These are phyloP conservation scores for Drosophila hydei DNA, from an alignment of 1,140 invertebrate species.

Conservation along the genomic window DNA sequence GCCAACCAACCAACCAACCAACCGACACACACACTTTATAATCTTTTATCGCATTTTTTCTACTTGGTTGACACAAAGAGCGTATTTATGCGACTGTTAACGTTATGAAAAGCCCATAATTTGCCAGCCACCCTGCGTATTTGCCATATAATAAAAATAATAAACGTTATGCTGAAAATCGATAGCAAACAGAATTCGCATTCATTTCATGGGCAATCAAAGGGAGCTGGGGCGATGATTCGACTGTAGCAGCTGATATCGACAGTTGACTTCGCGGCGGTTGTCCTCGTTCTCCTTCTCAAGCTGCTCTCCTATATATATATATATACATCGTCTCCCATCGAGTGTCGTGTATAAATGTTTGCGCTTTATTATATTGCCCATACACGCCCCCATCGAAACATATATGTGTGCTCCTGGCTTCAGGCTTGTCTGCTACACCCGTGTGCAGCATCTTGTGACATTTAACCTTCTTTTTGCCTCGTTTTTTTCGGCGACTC, in stretches of 20 bases:
- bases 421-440: slow-evolving; percentile 19
- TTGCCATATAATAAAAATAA: slow-evolving; percentile 78
- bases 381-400: slow-evolving; percentile 52
- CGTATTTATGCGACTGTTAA: slow-evolving; percentile 83
- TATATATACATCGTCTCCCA: slow-evolving; percentile 45
- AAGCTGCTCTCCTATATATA: neutral
- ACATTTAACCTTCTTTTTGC: slow-evolving; percentile 71
- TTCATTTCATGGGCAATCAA: slow-evolving; percentile 51
- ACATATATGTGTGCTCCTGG: slow-evolving; percentile 1
- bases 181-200: slow-evolving; percentile 83
- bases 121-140: slow-evolving; percentile 68
- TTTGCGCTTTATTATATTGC: slow-evolving; percentile 83
- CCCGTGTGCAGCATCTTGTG: slow-evolving; percentile 68
- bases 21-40: slow-evolving; percentile 79
- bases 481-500: slow-evolving; percentile 40
- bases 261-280: slow-evolving; percentile 73
- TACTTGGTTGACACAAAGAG: slow-evolving; percentile 82
- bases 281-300: slow-evolving; percentile 18
- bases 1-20: slow-evolving; percentile 29
- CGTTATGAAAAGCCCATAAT: slow-evolving; percentile 84
- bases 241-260: slow-evolving; percentile 75
- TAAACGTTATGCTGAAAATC: slow-evolving; percentile 82
- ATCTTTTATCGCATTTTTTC: slow-evolving; percentile 84
- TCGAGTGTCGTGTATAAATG: slow-evolving; percentile 81
- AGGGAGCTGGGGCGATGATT: slow-evolving; percentile 1